Base-by-base conservation (phyloP, 2,888 invertebrate species). In the Drosophila macrospina region DNA sequence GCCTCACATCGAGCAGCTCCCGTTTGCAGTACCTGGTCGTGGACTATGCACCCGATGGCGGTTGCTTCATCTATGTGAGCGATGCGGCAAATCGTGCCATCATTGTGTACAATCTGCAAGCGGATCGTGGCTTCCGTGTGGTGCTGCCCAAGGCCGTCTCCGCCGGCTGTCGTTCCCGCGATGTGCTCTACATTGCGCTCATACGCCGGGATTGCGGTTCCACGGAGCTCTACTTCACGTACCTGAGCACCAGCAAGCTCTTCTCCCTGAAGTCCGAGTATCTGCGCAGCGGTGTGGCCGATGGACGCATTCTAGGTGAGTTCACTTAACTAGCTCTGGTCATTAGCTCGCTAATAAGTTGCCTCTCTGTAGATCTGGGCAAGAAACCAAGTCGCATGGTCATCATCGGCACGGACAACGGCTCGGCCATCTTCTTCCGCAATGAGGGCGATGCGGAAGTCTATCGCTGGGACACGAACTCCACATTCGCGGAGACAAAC, bases 31-130 rank as follows among this genome's bases (percentile, higher is more conserved):
- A 95, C 81, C 90, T 96, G 41, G 94, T 93, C 0, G 94, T 95
- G 3, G 96, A 96, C 78, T 95, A 95, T 86, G 93, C 93, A 0
- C 85, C 93, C 10, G 94, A 94, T 62, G 95, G 94, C 4, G 93
- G 93, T 45, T 93, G 94, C 26, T 95, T 93, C 86, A 93, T 95
- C 75, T 91, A 95, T 85, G 93, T 95, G 15, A 94, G 95, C 39
- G 96, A 96, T 89, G 95, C 96, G 0, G 94, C 95, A 0, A 94
- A 94, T 39, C 93, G 95, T 7, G 93, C 95, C 11, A 94, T 96
- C 50, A 92, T 95, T 7, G 95, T 96, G 0, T 94, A 94, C 84
- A 95, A 96, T 85, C 93, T 95, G 3, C 93, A 93, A 8, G 93
- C 93, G 2, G 93, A 93, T 66, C 93, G 93, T 7, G 94, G 95